These are phyloP conservation scores for Enchytraeus crypticus DNA, from an alignment of 2,888 invertebrate genomes.

Conservation along the genomic window DNA sequence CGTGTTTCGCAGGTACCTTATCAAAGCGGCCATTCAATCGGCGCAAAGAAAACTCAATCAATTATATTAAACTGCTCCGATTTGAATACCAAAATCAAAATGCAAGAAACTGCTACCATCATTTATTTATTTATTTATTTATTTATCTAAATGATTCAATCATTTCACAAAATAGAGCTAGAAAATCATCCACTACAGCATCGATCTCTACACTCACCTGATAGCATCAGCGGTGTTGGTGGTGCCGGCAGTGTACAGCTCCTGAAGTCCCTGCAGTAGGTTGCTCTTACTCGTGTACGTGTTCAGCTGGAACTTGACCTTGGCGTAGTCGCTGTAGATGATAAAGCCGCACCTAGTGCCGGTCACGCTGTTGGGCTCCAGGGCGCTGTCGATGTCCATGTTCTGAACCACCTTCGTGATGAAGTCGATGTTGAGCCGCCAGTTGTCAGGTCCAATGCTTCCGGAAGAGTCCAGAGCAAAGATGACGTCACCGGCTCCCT, in stretches of 20 bases:
- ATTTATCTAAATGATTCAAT: too few relatives aligned
- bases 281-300: constrained; percentile 27
- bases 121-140: too few relatives aligned
- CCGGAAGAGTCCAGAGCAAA: constrained; percentile 26
- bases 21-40: too few relatives aligned
- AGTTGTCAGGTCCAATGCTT: constrained; percentile 17
- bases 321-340: constrained; percentile 7
- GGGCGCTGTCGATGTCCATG: constrained; percentile 20
- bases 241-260: constrained; percentile 1
- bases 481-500: constrained; percentile 18
- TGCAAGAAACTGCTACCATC: too few relatives aligned
- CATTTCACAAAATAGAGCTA: too few relatives aligned
- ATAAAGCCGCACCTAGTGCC: constrained; percentile 5
- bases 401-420: constrained; percentile 12
- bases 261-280: constrained; percentile 30
- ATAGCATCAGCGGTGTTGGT: constrained; percentile 12
- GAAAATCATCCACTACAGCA: too few relatives aligned
- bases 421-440: constrained; percentile 18
- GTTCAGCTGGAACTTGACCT: constrained; percentile 36
- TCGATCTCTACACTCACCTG: too few relatives aligned
- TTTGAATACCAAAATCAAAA: too few relatives aligned
- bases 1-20: too few relatives aligned
- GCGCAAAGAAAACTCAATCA: too few relatives aligned
- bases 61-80: too few relatives aligned
- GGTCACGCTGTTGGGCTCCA: neutral